phyloP scores from a whole-genome alignment of 2,113 vertebrate species.

The Excalfactoria chinensis region DNA sequence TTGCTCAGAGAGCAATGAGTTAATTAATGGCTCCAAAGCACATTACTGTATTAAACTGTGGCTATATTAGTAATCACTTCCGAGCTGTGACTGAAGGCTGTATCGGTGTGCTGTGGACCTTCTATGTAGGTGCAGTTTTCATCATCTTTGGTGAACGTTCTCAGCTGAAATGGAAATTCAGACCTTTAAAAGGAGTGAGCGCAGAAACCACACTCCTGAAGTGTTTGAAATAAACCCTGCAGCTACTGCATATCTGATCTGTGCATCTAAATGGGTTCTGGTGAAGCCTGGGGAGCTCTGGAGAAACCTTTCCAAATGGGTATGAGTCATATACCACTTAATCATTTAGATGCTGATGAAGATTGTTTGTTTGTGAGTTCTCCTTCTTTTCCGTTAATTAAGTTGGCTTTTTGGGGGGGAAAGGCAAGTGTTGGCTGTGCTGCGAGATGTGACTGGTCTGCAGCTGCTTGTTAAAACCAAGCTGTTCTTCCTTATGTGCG shows the following conservation, averaged over 20 bases:
- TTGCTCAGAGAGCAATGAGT: neutral
- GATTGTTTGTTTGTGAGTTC: neutral
- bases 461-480: conserved; percentile 4
- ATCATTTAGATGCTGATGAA: conserved; percentile 24
- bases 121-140: neutral
- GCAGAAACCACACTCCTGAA: neutral
- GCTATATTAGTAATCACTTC: conserved; percentile 17
- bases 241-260: conserved; percentile 23
- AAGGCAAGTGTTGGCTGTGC: neutral
- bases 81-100: neutral
- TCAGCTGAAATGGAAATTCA: neutral
- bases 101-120: neutral
- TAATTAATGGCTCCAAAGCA: conserved; percentile 58
- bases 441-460: neutral
- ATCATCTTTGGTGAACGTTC: neutral
- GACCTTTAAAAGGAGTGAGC: neutral
- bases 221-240: conserved; percentile 27
- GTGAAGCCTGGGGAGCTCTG: neutral
- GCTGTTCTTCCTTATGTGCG: neutral
- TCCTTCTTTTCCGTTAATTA: neutral
- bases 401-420: neutral
- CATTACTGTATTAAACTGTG: neutral
- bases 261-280: neutral
- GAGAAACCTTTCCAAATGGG: conserved; percentile 27
- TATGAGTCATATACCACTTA: conserved; percentile 25